phyloP scores from a whole-genome alignment of 2,888 invertebrate species.

The Neria commutata region DNA sequence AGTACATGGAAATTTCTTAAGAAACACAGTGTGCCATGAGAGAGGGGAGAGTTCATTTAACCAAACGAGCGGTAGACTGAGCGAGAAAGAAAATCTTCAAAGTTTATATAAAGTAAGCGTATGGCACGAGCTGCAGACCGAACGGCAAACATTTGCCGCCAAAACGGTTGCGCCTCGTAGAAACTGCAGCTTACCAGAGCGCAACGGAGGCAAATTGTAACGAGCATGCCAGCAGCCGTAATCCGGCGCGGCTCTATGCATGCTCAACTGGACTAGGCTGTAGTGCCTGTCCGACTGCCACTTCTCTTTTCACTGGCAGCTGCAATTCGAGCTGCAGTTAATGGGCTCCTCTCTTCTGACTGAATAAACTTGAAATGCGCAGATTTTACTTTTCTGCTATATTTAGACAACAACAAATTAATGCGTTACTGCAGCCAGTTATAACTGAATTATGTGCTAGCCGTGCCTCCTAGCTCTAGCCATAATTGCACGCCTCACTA shows the following conservation, averaged over 20 bases:
- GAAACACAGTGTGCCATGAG: no score
- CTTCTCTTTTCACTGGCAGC: conserved; percentile 5
- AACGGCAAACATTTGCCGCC: not conserved
- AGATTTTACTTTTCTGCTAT: not conserved
- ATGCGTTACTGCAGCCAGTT: not conserved
- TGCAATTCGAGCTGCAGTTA: conserved; percentile 8
- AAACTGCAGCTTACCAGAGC: conserved; percentile 56
- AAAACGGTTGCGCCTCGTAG: not conserved
- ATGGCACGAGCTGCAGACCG: not conserved
- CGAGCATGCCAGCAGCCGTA: conserved; percentile 11
- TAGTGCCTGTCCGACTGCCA: not conserved
- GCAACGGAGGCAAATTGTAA: conserved; percentile 38
- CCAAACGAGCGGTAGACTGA: not conserved
- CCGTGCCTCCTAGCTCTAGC: not conserved
- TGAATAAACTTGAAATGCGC: conserved; percentile 8
- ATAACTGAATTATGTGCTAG: not conserved
- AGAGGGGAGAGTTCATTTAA: conserved; percentile 14
- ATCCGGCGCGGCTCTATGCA: not conserved
- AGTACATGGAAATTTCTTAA: no score
- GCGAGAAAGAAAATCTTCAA: not conserved
- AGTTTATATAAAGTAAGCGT: not conserved
- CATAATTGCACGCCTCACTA: not conserved
- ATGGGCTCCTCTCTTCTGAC: not conserved
- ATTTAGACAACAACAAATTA: no score
- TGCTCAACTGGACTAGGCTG: no score